Evolutionary conservation across 1,140 invertebrate genomes (phyloP).

Genomic region (Leptinotarsa texana): DNA sequence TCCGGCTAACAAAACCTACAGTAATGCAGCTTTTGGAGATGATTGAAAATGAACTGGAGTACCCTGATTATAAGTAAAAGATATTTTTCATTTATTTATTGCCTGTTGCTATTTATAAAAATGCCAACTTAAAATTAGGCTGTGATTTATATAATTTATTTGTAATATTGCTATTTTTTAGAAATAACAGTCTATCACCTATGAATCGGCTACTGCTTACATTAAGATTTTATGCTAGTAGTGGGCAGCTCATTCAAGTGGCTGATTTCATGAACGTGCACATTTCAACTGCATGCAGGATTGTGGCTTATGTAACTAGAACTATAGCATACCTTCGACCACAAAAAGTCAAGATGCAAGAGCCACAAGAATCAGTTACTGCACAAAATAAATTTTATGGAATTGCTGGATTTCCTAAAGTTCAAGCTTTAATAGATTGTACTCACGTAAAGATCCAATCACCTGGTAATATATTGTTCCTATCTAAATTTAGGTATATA

Average conservation of each 20-base stretch:
- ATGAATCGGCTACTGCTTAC: not conserved
- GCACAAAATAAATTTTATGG: constrained; percentile 8
- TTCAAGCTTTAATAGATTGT: constrained; percentile 14
- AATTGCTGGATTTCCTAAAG: constrained; percentile 19
- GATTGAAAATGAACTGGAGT: constrained; percentile 27
- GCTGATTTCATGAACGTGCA: constrained; percentile 4
- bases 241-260: not conserved
- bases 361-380: not conserved
- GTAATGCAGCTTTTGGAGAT: constrained; percentile 1
- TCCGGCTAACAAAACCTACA: constrained; percentile 21
- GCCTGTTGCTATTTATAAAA: too few relatives aligned
- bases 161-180: not conserved
- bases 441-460: constrained; percentile 14
- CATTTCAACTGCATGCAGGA: not conserved
- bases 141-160: too few relatives aligned
- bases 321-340: not conserved
- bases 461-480: not conserved
- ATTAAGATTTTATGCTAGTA: constrained; percentile 6
- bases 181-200: constrained; percentile 2
- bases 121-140: too few relatives aligned
- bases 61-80: not conserved
- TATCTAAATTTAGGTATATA: not conserved
- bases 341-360: not conserved
- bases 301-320: not conserved
- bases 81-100: too few relatives aligned